phyloP scores from a whole-genome alignment of 2,113 vertebrate genomes.

The Panthera leo region DNA sequence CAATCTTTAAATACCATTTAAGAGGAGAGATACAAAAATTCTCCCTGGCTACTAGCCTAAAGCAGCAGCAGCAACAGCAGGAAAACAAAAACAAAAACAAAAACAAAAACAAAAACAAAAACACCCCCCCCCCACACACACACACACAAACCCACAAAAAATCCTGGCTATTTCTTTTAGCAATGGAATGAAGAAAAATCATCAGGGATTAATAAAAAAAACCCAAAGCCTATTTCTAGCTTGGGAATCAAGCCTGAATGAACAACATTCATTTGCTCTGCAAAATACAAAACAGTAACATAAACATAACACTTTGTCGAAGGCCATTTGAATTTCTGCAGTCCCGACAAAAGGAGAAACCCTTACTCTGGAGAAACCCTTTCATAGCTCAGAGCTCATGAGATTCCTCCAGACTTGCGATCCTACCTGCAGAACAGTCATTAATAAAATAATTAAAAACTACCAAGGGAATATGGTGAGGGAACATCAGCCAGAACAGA shows the following conservation, averaged over 20 bases:
- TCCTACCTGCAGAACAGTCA: neutral
- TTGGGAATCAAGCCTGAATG: neutral
- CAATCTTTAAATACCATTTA: neutral
- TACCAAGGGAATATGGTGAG: neutral
- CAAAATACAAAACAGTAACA: constrained; percentile 30
- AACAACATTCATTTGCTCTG: neutral
- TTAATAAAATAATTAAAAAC: neutral
- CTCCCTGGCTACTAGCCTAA: neutral
- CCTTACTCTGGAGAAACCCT: neutral
- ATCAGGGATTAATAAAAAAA: constrained; percentile 37
- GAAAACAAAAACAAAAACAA: too few species aligned
- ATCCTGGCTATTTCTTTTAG: neutral
- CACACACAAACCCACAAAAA: neutral
- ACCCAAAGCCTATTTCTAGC: neutral
- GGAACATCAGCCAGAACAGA: neutral
- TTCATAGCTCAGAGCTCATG: neutral
- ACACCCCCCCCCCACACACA: neutral
- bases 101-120: neutral
- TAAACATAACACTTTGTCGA: neutral
- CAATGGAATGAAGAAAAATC: constrained; percentile 3
- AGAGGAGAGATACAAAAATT: neutral
- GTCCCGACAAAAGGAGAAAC: neutral
- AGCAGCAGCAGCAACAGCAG: neutral
- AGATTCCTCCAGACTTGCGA: neutral
- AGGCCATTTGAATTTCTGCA: neutral